Evolutionary conservation across 2,888 invertebrate genomes (phyloP), one percentile per base, ranked within the genome.

Genomic region (Lasioglossum villosulum): DNA sequence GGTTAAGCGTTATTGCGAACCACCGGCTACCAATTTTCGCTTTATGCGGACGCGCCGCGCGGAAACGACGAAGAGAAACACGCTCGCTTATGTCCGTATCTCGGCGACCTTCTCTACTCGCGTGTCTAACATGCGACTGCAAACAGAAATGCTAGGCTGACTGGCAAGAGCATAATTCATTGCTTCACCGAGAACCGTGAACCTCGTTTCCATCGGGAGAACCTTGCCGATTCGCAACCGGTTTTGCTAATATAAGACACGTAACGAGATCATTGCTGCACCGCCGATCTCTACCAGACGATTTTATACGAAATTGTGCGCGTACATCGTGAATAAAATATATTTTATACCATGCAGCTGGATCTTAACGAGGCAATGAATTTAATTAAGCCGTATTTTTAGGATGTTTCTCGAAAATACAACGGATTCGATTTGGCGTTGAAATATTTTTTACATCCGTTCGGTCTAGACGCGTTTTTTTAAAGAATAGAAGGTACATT

Each of bases 11-110:
- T 34, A 27, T 52, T 52, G 73, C 73, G 52, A n/a, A n/a, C 14
- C 39, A 16, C n/a, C 71, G 42, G 42, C n/a, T 16, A 42, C 42
- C 71, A 71, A 71, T 71, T 71, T 72, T 45, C 72, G 30, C 72
- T 45, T 72, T 71, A 71, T 8, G 14, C 71, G 71, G 37, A 30
- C 30, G 56, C 56, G 63, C 63, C 63, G 63, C 63, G 63, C 16
- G 30, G 63, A 16, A 30, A 63, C 63, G 63, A 27, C 30, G 6
- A 2, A 16, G 30, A 30, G 30, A 63, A 30, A 63, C 30, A 30
- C 63, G 63, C 63, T 63, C 63, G 63, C 63, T 63, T 16, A 4
- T 56, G 56, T 63, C 30, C 63, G 63, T 45, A 4, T 45, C 63
- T 30, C 16, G 16, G 16, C 63, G 30, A 63, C 10, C 16, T 8